Evolutionary conservation across 2,113 vertebrate genomes (phyloP).

Genomic region (Sander vitreus): DNA sequence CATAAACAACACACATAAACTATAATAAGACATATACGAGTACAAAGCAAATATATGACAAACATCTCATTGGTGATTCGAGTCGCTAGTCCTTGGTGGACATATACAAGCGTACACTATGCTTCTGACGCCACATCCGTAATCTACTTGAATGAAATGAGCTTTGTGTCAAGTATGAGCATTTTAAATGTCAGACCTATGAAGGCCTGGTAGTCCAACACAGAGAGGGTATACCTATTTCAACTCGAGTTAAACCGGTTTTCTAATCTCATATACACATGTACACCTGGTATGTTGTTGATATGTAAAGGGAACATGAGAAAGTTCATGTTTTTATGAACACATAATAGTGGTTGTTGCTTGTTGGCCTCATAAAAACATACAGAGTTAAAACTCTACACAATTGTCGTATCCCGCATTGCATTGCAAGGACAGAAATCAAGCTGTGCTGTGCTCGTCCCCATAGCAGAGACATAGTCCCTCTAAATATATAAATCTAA

Average conservation of each 20-base stretch:
- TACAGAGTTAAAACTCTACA: background rate
- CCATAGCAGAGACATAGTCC: background rate
- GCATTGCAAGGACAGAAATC: background rate
- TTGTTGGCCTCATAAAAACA: background rate
- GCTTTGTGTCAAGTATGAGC: conserved; percentile 26
- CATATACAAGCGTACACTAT: background rate
- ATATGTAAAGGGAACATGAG: background rate
- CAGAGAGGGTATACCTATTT: background rate
- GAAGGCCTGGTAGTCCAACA: background rate
- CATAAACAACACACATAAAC: accelerated
- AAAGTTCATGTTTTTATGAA: background rate
- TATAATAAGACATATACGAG: accelerated
- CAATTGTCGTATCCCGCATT: background rate
- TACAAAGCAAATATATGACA: accelerated
- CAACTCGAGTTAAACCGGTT: background rate
- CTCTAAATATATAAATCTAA: background rate
- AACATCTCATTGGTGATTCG: accelerated
- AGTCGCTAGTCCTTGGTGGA: background rate
- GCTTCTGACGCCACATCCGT: conserved; percentile 53
- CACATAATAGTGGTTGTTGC: background rate
- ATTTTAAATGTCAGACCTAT: conserved; percentile 34
- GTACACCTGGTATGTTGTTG: too few relatives aligned
- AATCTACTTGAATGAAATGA: conserved; percentile 55
- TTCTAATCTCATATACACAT: background rate
- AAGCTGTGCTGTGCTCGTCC: background rate